These are phyloP conservation scores for Paralvinella palmiformis DNA, from an alignment of 1,140 invertebrate genomes.

Conservation along the genomic window DNA sequence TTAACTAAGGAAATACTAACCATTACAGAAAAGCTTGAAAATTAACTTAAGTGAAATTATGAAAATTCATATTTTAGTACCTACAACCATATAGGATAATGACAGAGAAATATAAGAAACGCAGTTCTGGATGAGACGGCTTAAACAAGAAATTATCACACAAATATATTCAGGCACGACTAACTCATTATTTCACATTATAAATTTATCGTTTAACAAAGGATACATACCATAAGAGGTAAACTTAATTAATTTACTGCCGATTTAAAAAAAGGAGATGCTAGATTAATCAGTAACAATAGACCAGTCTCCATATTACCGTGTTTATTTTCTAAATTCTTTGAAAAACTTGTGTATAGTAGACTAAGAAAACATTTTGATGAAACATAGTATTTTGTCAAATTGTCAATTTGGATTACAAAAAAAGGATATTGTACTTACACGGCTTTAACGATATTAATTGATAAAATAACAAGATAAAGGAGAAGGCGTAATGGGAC, in stretches of 20 bases:
- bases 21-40: no score
- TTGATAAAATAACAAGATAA: constrained; percentile 4
- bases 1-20: no score
- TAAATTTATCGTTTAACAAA: constrained; percentile 2
- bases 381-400: neutral
- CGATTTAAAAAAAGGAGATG: constrained; percentile 7
- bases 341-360: no score
- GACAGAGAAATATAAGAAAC: neutral
- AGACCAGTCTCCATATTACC: neutral
- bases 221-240: neutral
- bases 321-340: neutral
- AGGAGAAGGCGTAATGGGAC: neutral
- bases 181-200: neutral
- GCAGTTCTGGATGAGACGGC: neutral
- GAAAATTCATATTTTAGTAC: no score
- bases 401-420: neutral
- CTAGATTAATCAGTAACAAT: no score
- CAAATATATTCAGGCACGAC: neutral
- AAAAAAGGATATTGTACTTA: constrained; percentile 2
- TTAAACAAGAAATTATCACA: neutral
- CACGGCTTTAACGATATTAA: constrained; percentile 1
- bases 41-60: no score
- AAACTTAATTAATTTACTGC: neutral
- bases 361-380: no score
- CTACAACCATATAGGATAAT: no score